Percentiles rank a stretch among this genome's conserved stretches.
phyloP scores from a whole-genome alignment of 2,113 vertebrate genomes.

The Lophius piscatorius region DNA sequence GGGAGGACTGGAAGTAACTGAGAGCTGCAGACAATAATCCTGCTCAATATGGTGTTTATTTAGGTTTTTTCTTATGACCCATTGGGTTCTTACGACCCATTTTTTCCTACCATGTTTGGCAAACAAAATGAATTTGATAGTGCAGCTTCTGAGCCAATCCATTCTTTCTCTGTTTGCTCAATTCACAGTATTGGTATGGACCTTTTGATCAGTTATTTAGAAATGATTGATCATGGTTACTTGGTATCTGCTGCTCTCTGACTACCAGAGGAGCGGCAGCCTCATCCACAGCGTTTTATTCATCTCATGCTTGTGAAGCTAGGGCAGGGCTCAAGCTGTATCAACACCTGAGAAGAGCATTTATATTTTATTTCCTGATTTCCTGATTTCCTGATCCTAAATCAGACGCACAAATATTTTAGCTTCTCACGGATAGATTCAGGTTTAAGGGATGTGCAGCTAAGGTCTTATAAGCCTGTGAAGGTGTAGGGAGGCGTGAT shows the following conservation, averaged over 20 bases:
- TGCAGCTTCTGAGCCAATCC: slow-evolving; percentile 23
- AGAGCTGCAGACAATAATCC: slow-evolving; percentile 50
- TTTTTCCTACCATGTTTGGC: slow-evolving; percentile 12
- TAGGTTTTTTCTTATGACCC: slow-evolving; percentile 48
- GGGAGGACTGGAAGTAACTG: slow-evolving; percentile 35
- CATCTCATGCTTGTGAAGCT: too few species aligned
- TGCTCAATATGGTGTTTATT: slow-evolving; percentile 49
- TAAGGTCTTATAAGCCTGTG: not conserved
- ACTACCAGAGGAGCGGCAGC: slow-evolving; percentile 10
- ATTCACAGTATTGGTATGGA: slow-evolving; percentile 9
- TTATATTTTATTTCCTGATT: slow-evolving; percentile 10
- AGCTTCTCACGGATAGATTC: slow-evolving; percentile 21
- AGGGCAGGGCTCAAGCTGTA: too few species aligned
- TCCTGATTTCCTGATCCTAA: slow-evolving; percentile 26
- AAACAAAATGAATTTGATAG: slow-evolving; percentile 30
- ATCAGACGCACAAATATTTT: slow-evolving; percentile 17
- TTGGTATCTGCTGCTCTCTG: slow-evolving; percentile 5
- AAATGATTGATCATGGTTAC: slow-evolving; percentile 14
- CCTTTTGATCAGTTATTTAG: too few species aligned
- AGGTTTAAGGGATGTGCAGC: slow-evolving; percentile 15
- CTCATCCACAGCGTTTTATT: slow-evolving; percentile 25
- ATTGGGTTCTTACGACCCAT: slow-evolving; percentile 9
- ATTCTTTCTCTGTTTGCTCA: slow-evolving; percentile 28
- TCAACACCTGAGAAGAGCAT: slow-evolving; percentile 22
- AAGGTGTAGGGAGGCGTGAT: slow-evolving; percentile 1